Percentiles rank a stretch among this genome's conserved stretches.
These are phyloP conservation scores for Zaprionus lineosus DNA, from an alignment of 2,888 invertebrate species.

Conservation along the genomic window DNA sequence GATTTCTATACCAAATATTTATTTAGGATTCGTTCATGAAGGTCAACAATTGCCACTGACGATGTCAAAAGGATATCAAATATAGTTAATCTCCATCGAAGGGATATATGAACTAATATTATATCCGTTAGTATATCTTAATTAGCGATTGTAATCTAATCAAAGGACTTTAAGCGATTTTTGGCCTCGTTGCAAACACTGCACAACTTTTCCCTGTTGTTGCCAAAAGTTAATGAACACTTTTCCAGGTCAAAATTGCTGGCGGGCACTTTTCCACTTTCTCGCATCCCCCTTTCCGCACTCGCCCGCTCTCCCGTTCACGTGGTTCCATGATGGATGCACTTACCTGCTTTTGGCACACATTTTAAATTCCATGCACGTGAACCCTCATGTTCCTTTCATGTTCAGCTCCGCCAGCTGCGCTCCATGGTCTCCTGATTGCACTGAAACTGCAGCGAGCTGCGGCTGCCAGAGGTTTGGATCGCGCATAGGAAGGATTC, in stretches of 20 bases:
- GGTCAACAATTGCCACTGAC: too few species aligned
- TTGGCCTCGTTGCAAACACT: background rate
- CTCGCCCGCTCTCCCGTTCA: background rate
- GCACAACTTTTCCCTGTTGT: slow-evolving; percentile 6
- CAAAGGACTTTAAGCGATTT: background rate
- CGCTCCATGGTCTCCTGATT: slow-evolving; percentile 14
- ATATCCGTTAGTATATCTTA: too few species aligned
- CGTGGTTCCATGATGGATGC: slow-evolving; percentile 33
- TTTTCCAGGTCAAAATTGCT: slow-evolving; percentile 14
- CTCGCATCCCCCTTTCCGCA: background rate
- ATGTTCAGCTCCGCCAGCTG: slow-evolving; percentile 3
- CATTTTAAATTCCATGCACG: slow-evolving; percentile 50
- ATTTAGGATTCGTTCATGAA: too few species aligned
- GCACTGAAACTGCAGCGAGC: slow-evolving; percentile 24
- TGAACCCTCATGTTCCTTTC: too few species aligned
- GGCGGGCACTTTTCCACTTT: background rate
- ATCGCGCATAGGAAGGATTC: slow-evolving; percentile 1
- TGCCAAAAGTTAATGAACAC: slow-evolving; percentile 34
- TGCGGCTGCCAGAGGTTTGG: slow-evolving; percentile 20
- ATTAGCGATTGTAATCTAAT: slow-evolving; percentile 4
- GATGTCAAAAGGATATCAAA: too few species aligned
- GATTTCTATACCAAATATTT: too few species aligned
- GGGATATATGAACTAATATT: too few species aligned
- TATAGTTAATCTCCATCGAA: too few species aligned
- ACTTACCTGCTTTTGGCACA: slow-evolving; percentile 39